Conservation (phyloP, 2,113 vertebrate genomes). For the Chelonoidis abingdonii region DNA sequence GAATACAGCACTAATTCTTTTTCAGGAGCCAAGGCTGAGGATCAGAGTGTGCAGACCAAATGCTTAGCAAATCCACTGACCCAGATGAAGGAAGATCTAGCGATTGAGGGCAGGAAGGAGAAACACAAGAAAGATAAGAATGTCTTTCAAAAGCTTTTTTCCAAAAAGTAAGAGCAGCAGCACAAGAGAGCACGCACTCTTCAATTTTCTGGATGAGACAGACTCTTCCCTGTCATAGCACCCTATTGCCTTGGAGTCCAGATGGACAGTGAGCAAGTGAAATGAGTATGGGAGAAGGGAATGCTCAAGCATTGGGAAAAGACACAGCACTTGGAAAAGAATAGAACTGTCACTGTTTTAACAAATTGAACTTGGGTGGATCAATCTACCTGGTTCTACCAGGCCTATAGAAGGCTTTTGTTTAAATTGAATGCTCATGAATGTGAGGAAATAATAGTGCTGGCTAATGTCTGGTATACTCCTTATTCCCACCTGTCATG, state of each 20-base stretch:
- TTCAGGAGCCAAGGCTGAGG: not conserved
- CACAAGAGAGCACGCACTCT: not conserved
- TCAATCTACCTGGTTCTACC: not conserved
- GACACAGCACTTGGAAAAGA: not conserved
- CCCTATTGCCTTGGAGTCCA: not conserved
- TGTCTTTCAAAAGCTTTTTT: constrained; percentile 79
- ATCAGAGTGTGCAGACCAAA: not conserved
- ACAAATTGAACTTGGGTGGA: not conserved
- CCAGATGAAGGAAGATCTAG: not conserved
- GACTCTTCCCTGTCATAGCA: not conserved
- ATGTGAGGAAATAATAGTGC: not conserved
- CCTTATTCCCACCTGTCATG: fast-evolving
- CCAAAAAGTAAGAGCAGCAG: constrained; percentile 42
- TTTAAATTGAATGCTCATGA: not conserved
- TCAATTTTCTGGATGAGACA: not conserved
- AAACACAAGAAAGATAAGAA: constrained; percentile 58
- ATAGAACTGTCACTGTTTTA: not conserved
- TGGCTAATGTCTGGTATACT: not conserved
- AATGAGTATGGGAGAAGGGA: not conserved
- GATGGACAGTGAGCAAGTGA: not conserved
- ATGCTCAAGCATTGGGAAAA: not conserved
- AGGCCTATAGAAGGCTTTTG: not conserved
- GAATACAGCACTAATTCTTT: not conserved
- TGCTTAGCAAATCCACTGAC: not conserved
- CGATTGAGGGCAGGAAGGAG: not conserved